A percentile compares a stretch with the other conserved stretches of the same genome.
phyloP scores from a whole-genome alignment of 1,140 invertebrate species.

The Pachypeltis micranthus region DNA sequence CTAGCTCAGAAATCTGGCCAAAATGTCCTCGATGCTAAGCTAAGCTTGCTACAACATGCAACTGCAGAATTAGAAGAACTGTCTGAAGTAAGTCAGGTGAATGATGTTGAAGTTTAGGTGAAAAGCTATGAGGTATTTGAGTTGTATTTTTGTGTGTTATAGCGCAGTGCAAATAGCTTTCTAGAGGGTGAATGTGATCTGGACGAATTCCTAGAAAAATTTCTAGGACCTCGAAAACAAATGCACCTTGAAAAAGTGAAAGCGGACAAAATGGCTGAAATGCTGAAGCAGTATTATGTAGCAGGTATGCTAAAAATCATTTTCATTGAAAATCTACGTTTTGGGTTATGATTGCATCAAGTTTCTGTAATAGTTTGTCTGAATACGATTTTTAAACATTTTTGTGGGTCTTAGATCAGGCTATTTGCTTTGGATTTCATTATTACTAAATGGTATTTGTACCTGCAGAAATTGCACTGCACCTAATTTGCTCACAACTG shows the following conservation, averaged over 20 bases:
- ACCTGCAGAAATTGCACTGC: no score
- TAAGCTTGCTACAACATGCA: conserved; percentile 68
- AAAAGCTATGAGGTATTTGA: neutral
- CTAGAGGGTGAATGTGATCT: conserved; percentile 22
- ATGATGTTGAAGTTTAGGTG: neutral
- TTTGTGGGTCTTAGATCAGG: no score
- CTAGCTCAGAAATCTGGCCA: neutral
- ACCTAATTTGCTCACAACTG: no score
- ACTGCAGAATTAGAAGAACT: conserved; percentile 75
- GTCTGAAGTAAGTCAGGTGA: conserved; percentile 46
- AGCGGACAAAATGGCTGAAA: conserved; percentile 26
- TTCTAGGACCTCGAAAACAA: conserved; percentile 16
- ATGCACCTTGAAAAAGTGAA: conserved; percentile 26
- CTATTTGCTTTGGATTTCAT: no score
- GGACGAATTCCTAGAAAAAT: conserved; percentile 25
- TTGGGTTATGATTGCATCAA: no score
- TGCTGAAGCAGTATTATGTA: conserved; percentile 10
- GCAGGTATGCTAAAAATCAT: no score
- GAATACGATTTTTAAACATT: no score
- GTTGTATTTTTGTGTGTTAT: neutral
- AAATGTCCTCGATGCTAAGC: conserved; percentile 49
- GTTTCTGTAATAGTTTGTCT: no score
- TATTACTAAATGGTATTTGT: no score
- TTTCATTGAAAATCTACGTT: no score
- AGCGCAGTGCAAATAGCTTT: neutral